These are phyloP conservation scores for Takifugu flavidus DNA, from an alignment of 2,113 vertebrate species.

Conservation along the genomic window DNA sequence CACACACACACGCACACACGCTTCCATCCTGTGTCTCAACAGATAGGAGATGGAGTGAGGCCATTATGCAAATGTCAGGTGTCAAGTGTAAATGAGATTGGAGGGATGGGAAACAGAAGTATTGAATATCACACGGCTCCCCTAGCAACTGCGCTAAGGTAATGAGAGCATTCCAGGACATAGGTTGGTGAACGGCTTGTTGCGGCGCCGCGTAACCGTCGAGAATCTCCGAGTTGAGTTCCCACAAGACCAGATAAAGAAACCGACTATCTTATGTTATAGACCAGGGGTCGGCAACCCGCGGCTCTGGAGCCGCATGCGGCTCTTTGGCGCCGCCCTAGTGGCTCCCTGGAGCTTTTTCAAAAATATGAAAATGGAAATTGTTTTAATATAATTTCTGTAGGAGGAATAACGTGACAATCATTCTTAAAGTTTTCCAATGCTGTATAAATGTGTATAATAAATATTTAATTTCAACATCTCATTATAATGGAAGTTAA, in stretches of 20 bases:
- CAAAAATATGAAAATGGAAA: too few species aligned
- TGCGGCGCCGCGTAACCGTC: slow-evolving; percentile 1
- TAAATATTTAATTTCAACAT: too few species aligned
- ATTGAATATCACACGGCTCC: slow-evolving; percentile 62
- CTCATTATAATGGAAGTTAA: too few species aligned
- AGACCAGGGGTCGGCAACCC: too few species aligned
- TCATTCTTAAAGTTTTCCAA: too few species aligned
- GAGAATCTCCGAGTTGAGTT: slow-evolving; percentile 12
- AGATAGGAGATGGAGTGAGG: slow-evolving; percentile 56
- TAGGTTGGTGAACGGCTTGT: slow-evolving; percentile 40
- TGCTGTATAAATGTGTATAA: too few species aligned
- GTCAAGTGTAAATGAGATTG: slow-evolving; percentile 75
- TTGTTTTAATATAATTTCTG: too few species aligned
- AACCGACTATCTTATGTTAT: slow-evolving; percentile 2
- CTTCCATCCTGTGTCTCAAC: slow-evolving; percentile 37
- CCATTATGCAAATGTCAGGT: slow-evolving; percentile 74
- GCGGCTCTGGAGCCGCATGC: too few species aligned
- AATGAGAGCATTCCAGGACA: slow-evolving; percentile 59
- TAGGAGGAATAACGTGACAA: too few species aligned
- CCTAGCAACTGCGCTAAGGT: slow-evolving; percentile 56
- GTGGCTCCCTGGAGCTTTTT: too few species aligned
- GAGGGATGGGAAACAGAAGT: slow-evolving; percentile 64
- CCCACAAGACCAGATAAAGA: slow-evolving; percentile 20
- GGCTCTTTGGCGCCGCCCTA: too few species aligned
- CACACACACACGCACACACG: slow-evolving; percentile 10